Evolutionary conservation across 2,888 invertebrate species (phyloP).

Genomic region (Chrysina gloriosa): DNA sequence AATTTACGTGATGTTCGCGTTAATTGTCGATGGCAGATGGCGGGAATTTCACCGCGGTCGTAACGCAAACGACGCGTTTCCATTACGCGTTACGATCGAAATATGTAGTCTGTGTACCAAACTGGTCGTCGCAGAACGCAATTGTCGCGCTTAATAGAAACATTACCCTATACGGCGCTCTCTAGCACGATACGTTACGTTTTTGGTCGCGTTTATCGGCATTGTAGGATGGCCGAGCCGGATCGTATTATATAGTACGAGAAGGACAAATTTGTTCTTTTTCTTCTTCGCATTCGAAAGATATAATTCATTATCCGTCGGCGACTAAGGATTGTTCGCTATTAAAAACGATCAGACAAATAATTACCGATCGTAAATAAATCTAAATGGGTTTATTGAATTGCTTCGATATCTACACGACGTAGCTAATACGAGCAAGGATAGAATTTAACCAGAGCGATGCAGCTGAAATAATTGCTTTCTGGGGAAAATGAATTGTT

Average conservation of each 20-base stretch:
- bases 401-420: too few relatives aligned
- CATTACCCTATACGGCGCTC: background rate
- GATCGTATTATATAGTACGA: background rate
- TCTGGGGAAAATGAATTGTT: too few relatives aligned
- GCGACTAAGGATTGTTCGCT: background rate
- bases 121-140: background rate
- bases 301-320: background rate
- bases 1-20: conserved; percentile 53
- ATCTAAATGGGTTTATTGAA: background rate
- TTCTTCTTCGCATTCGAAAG: background rate
- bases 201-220: too few relatives aligned
- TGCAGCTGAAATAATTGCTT: too few relatives aligned
- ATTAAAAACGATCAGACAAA: too few relatives aligned
- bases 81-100: too few relatives aligned
- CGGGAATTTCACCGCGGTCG: conserved; percentile 1
- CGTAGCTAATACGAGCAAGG: too few relatives aligned
- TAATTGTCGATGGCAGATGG: conserved; percentile 47
- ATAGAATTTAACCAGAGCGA: too few relatives aligned
- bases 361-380: background rate
- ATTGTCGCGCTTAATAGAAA: background rate
- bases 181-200: background rate
- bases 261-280: background rate
- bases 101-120: background rate
- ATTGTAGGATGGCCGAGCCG: too few relatives aligned
- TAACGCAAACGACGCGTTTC: background rate